Evolutionary conservation across 37 sponge, comb jelly and placozoan species (phyloP).

Genomic region (Lycopodina hypogea): DNA sequence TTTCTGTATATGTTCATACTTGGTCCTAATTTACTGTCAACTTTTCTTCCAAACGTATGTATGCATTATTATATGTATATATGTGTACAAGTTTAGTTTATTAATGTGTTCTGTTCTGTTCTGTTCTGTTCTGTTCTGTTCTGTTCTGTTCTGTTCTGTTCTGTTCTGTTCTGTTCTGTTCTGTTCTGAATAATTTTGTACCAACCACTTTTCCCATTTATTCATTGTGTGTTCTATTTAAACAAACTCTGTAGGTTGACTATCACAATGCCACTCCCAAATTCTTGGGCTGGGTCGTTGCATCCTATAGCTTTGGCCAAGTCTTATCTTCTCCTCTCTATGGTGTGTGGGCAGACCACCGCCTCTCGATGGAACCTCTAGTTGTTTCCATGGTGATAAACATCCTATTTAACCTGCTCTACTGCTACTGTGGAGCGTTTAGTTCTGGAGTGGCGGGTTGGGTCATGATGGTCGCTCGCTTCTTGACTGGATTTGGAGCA

Average conservation of each 20-base stretch:
- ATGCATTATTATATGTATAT: no score
- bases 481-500: constrained; percentile 68
- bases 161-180: neutral
- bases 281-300: constrained; percentile 82
- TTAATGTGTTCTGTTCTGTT: no score
- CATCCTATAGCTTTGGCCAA: constrained; percentile 80
- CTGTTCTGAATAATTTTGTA: neutral
- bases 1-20: no score
- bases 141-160: no score
- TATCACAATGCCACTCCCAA: constrained; percentile 30
- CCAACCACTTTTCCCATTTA: neutral
- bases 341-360: constrained; percentile 83
- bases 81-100: no score
- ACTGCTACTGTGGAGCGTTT: constrained; percentile 69
- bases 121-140: no score
- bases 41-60: no score
- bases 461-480: constrained; percentile 48
- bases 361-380: constrained; percentile 64
- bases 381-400: constrained; percentile 50
- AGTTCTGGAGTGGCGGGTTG: constrained; percentile 31
- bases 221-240: no score
- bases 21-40: no score
- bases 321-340: constrained; percentile 77
- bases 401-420: constrained; percentile 56
- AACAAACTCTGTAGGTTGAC: neutral